Conservation (phyloP, 2,797 vertebrate species). For the Sebastes oblongus region DNA sequence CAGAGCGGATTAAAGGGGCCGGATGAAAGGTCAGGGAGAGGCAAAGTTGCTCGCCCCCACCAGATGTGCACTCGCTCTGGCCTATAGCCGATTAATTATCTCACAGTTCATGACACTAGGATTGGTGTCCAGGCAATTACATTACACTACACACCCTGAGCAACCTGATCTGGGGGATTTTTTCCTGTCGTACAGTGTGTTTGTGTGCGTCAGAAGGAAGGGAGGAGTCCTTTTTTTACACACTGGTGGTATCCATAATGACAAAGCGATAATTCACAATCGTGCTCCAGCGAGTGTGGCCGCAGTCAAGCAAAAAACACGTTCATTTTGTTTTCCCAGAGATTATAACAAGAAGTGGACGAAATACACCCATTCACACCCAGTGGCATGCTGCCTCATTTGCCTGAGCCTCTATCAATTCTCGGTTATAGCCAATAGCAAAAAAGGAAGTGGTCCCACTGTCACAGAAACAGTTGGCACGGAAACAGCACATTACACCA, state of each 20-base stretch:
- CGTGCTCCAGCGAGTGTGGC: slow-evolving; percentile 20
- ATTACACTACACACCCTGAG: slow-evolving; percentile 66
- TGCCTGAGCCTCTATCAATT: slow-evolving; percentile 70
- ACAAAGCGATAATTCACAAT: slow-evolving; percentile 48
- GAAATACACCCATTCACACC: slow-evolving; percentile 56
- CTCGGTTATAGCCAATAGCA: slow-evolving; percentile 75
- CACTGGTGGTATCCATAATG: slow-evolving; percentile 58
- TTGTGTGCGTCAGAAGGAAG: slow-evolving; percentile 37
- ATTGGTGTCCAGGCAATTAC: slow-evolving; percentile 66
- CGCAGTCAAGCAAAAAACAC: slow-evolving; percentile 19
- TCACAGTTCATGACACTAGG: slow-evolving; percentile 60
- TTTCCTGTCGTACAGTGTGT: slow-evolving; percentile 36
- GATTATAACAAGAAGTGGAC: slow-evolving; percentile 38
- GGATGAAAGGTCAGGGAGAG: slow-evolving; percentile 58
- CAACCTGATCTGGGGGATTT: slow-evolving; percentile 57
- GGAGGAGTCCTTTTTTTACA: slow-evolving; percentile 58
- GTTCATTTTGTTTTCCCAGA: slow-evolving; percentile 9
- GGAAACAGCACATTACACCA: slow-evolving; percentile 86
- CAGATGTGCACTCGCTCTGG: slow-evolving; percentile 65
- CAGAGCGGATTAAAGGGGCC: slow-evolving; percentile 47
- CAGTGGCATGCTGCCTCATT: slow-evolving; percentile 66
- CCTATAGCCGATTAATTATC: slow-evolving; percentile 68
- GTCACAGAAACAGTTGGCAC: slow-evolving; percentile 87
- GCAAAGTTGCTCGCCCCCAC: slow-evolving; percentile 50
- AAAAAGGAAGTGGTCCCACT: slow-evolving; percentile 81